Percentiles rank a stretch among this genome's conserved stretches.
Evolutionary conservation across 2,797 vertebrate species (phyloP).

Genomic region (Cynopterus sphinx): DNA sequence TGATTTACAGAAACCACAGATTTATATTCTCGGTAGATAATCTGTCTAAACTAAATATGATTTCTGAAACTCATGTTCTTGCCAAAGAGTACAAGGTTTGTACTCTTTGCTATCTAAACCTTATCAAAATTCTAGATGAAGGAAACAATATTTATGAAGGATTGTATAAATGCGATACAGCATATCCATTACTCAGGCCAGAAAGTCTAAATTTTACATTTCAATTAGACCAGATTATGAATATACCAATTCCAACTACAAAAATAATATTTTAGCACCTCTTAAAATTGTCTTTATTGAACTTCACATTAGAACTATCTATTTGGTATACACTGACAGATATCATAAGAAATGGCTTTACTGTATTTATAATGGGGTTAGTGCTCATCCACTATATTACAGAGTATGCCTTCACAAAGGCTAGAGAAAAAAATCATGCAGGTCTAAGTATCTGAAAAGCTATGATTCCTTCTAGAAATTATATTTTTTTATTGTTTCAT

Average conservation of each 20-base stretch:
- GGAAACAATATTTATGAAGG: slow-evolving; percentile 71
- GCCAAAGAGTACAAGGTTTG: slow-evolving; percentile 21
- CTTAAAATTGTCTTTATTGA: not conserved
- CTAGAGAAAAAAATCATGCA: not conserved
- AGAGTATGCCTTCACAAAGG: not conserved
- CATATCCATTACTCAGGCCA: not conserved
- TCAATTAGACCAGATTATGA: slow-evolving; percentile 19
- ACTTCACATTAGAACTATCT: not conserved
- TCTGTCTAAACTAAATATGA: slow-evolving; percentile 27
- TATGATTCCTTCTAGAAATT: not conserved
- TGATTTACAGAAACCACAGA: slow-evolving; percentile 25
- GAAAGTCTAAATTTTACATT: slow-evolving; percentile 16
- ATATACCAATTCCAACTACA: not conserved
- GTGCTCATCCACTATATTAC: not conserved
- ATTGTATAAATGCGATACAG: slow-evolving; percentile 60
- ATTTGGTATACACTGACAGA: not conserved
- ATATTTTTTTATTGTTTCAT: not conserved
- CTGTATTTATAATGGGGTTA: not conserved
- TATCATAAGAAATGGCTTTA: not conserved
- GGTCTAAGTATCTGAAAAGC: not conserved
- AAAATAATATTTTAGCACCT: not conserved
- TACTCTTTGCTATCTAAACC: slow-evolving; percentile 65
- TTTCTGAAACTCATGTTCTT: slow-evolving; percentile 47
- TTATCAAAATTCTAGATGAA: slow-evolving; percentile 71
- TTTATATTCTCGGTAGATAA: slow-evolving; percentile 35